These are phyloP conservation scores for Campoplex capitator DNA, from an alignment of 2,888 invertebrate genomes.

Conservation along the genomic window DNA sequence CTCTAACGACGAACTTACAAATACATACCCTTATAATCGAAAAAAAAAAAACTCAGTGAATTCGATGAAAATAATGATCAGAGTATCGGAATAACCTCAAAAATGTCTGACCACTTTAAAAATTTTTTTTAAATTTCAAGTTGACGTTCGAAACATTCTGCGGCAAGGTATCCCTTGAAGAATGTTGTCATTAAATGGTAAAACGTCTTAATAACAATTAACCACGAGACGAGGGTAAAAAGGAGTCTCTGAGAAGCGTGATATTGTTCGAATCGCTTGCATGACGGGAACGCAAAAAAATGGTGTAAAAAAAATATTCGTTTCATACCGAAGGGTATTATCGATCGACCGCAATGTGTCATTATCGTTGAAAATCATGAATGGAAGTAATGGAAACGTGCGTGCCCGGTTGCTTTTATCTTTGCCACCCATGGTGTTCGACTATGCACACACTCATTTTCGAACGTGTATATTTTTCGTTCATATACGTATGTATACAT, in stretches of 20 bases:
- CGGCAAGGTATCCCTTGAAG: background rate
- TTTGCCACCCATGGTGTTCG: conserved; percentile 57
- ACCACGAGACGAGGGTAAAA: background rate
- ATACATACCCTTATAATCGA: background rate
- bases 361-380: conserved; percentile 55
- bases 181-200: conserved; percentile 9
- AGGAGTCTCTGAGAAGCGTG: background rate
- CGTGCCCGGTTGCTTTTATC: conserved; percentile 55
- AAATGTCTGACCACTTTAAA: background rate
- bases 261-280: conserved; percentile 18
- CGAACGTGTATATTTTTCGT: background rate
- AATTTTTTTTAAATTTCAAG: background rate
- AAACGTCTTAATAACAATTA: conserved; percentile 42
- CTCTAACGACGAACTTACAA: background rate
- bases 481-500: conserved; percentile 2
- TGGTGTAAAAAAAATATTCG: conserved; percentile 16
- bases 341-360: conserved; percentile 58
- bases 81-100: background rate
- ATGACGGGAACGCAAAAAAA: conserved; percentile 17
- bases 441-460: conserved; percentile 23
- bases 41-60: background rate
- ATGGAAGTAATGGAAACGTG: conserved; percentile 52
- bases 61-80: background rate
- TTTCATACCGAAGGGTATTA: conserved; percentile 36
- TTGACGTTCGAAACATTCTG: background rate